phyloP scores from a whole-genome alignment of 1,140 invertebrate genomes.

The Drosophila tani region DNA sequence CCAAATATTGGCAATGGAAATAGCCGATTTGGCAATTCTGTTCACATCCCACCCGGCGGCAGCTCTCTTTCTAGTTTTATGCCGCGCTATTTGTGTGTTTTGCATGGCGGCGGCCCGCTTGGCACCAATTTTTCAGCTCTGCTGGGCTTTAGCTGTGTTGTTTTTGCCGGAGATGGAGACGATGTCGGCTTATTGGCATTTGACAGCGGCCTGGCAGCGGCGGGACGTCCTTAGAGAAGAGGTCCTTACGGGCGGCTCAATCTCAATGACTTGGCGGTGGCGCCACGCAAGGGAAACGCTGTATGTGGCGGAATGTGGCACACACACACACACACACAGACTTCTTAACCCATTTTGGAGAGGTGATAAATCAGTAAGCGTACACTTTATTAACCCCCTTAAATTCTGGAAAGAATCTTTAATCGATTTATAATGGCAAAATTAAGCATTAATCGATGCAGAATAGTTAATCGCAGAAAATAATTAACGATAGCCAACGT shows the following conservation, averaged over 20 bases:
- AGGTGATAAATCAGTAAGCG: neutral
- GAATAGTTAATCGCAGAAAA: conserved; percentile 2
- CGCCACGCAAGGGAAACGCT: conserved; percentile 36
- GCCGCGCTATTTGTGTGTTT: conserved; percentile 29
- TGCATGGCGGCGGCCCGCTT: conserved; percentile 43
- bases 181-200: conserved; percentile 62
- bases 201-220: conserved; percentile 55
- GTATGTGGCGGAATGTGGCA: conserved; percentile 13
- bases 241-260: conserved; percentile 54
- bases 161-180: conserved; percentile 48
- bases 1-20: conserved; percentile 8
- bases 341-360: neutral
- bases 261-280: conserved; percentile 43
- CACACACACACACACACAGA: neutral
- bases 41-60: neutral
- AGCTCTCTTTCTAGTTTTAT: conserved; percentile 2
- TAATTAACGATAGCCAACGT: neutral
- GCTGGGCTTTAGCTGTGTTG: conserved; percentile 12
- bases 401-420: neutral
- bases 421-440: neutral
- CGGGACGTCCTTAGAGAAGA: conserved; percentile 53
- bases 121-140: conserved; percentile 45
- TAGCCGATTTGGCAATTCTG: conserved; percentile 39
- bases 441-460: no score
- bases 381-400: neutral